phyloP scores from a whole-genome alignment of 2,797 vertebrate species.

The Sus cebifrons region DNA sequence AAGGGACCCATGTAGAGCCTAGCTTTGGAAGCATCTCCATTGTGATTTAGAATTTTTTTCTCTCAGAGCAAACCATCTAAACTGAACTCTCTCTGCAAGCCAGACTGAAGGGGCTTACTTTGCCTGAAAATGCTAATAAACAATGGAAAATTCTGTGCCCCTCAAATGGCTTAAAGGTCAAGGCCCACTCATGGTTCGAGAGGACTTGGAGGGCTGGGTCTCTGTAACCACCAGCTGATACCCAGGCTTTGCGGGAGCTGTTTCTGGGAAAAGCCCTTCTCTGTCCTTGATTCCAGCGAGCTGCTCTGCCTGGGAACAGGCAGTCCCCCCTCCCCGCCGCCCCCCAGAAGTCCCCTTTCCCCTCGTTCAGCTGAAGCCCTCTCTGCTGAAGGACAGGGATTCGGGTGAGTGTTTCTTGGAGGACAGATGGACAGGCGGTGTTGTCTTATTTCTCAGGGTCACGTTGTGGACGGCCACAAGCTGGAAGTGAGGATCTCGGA shows the following conservation, averaged over 20 bases:
- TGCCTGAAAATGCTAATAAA: neutral
- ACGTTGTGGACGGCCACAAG: conserved; percentile 94
- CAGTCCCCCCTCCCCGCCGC: rapidly evolving
- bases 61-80: neutral
- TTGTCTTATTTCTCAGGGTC: conserved; percentile 90
- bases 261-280: neutral
- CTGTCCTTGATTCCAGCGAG: neutral
- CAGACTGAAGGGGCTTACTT: neutral
- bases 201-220: neutral
- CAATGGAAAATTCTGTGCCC: neutral
- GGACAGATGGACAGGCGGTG: neutral
- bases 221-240: neutral
- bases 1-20: neutral
- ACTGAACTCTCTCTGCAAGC: neutral
- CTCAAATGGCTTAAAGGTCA: neutral
- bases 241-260: rapidly evolving
- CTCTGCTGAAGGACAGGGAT: neutral
- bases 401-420: rapidly evolving
- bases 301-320: neutral
- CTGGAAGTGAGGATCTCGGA: conserved; percentile 97
- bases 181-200: rapidly evolving
- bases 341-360: rapidly evolving
- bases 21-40: rapidly evolving
- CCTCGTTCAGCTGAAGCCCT: rapidly evolving
- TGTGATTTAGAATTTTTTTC: neutral